A percentile compares a stretch with the other conserved stretches of the same genome.
phyloP scores from a whole-genome alignment of 2,888 invertebrate species.

The Agonum fuliginosum region DNA sequence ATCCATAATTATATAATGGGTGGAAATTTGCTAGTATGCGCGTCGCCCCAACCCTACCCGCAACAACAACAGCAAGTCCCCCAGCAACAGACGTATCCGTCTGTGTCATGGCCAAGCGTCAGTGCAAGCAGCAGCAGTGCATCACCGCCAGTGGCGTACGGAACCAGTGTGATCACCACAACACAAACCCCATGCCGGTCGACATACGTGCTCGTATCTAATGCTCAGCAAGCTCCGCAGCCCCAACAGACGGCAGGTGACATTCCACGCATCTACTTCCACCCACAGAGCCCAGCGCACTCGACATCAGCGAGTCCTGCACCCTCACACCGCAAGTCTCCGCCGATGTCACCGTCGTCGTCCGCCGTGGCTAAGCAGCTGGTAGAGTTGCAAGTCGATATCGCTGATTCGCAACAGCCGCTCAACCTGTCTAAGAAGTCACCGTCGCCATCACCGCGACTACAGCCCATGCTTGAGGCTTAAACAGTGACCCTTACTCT shows the following conservation, averaged over 20 bases:
- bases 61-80: conserved; percentile 71
- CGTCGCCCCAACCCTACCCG: conserved; percentile 68
- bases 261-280: conserved; percentile 67
- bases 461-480: conserved; percentile 65
- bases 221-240: not conserved
- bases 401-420: conserved; percentile 87
- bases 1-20: conserved; percentile 95
- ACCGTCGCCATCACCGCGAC: conserved; percentile 84
- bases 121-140: conserved; percentile 33
- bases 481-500: not conserved
- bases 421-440: conserved; percentile 92
- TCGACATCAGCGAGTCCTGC: conserved; percentile 72
- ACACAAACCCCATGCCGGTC: conserved; percentile 70
- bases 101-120: conserved; percentile 61
- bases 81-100: conserved; percentile 72
- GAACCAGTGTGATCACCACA: conserved; percentile 79
- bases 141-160: conserved; percentile 66
- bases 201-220: conserved; percentile 43
- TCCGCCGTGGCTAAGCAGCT: conserved; percentile 74
- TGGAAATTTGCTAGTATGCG: conserved; percentile 72
- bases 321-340: conserved; percentile 69
- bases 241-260: conserved; percentile 40
- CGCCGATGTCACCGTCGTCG: conserved; percentile 73
- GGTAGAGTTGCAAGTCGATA: conserved; percentile 88
- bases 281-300: conserved; percentile 70